Evolutionary conservation across 2,113 vertebrate species (phyloP), one percentile per base, ranked within the genome.

Genomic region (Mionectes macconnelli): DNA sequence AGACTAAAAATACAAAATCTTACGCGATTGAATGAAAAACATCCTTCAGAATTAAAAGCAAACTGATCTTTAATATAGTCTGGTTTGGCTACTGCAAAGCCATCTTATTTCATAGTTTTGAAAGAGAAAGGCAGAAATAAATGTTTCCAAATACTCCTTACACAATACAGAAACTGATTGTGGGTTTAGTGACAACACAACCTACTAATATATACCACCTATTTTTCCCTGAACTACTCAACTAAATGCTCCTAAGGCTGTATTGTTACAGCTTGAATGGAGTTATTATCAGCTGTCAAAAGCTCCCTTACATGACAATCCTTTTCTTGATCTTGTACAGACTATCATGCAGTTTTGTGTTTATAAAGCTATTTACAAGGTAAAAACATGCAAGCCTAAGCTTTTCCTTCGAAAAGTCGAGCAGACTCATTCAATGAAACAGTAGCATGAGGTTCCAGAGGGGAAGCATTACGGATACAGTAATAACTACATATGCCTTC

Each of bases 1-100:
- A 40, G 25, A 49, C n/a, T 37, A 24, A 89, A 85, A 88, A 76
- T 13, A 55, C 3, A 85, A 56, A 76, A 64, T 37, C 13, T 84
- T 22, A 10, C 3, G 18, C 4, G 17, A 68, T 0, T 55, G 24
- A 78, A 39, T 33, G 13, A 82, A 79, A 89, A 75, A n/a, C 0
- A 0, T 37, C 35, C 24, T 75, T 31, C 35, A 75, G 19, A 73
- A 62, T 21, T n/a, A 56, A 84, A 67, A 70, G 33, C 20, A 67
- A 88, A 52, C 4, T 20, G 60, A 53, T 69, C 7, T 14, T 66
- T 9, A 60, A 40, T 59, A 87, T 35, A 80, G 33, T 76, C 10
- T 10, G 4, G 24, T 45, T 68, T 91, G 37, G 53, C 21, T 25
- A 72, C 15, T 4, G 3, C 28, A 83, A 85, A 94, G 13, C 15